Evolutionary conservation across 2,113 vertebrate genomes (phyloP), one percentile per base, ranked within the genome.

Genomic region (Corythaixoides concolor): DNA sequence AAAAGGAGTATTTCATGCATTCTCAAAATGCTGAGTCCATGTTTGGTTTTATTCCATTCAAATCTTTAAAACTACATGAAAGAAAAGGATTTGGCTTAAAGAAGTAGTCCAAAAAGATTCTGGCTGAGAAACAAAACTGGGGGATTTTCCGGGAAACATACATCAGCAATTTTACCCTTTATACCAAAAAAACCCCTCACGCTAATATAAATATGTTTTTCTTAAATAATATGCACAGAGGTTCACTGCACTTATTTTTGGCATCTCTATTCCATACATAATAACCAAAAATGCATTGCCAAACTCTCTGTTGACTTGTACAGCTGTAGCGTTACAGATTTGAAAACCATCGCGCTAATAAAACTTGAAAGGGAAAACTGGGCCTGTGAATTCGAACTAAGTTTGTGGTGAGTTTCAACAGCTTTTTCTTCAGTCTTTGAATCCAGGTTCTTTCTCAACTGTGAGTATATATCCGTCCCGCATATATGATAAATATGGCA

Each of bases 1-100:
- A 95, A 97, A 97, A 97, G 55, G 79, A 94, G 49, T 92, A 92
- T 94, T 95, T 96, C 33, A 60, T 35, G 28, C 55, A 73, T 68
- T 91, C 79, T 86, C 68, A 92, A 96, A 97, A 97, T 94, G 68
- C 23, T 95, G 81, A 96, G 70, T 68, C 75, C 60, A 53, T 94
- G 90, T 94, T 94, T 90, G 62, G 32, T 69, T 79, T 89, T 88
- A 90, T 94, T 84, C 67, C 64, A 94, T 96, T 97, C 39, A 90
- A 91, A 87, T 77, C 23, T 96, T 94, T 94, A 41, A 69, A 89
- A 77, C 39, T 87, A 63, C 73, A 82, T 93, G 67, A 96, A 93
- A 95, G 39, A 82, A 81, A 73, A 87, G 28, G 0, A 75, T 60
- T 89, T 85, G 62, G 21, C 73, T 85, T 69, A 74, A 87, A 89